Evolutionary conservation across 1,140 invertebrate genomes (phyloP).

Genomic region (Gryon sp.): DNA sequence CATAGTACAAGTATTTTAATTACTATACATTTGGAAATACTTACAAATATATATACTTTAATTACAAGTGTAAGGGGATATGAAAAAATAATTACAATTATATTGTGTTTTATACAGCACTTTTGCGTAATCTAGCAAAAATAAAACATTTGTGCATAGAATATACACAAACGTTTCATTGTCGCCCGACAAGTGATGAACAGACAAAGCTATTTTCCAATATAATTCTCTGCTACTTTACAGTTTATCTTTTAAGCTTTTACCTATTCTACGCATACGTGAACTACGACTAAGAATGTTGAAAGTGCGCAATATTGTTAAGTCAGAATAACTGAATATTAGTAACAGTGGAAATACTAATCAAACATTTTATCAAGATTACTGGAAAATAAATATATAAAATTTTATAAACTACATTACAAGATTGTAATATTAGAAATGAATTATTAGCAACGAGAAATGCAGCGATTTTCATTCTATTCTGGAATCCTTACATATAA

Average conservation of each 20-base stretch:
- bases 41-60: too few species aligned
- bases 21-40: too few species aligned
- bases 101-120: too few species aligned
- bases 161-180: constrained; percentile 68
- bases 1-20: too few species aligned
- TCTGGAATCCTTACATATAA: constrained; percentile 1
- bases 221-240: constrained; percentile 67
- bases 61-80: too few species aligned
- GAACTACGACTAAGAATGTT: constrained; percentile 20
- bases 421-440: too few species aligned
- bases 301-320: constrained; percentile 23
- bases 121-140: too few species aligned
- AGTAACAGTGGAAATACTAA: constrained; percentile 6
- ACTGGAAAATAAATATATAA: constrained; percentile 11
- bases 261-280: constrained; percentile 41
- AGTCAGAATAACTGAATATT: constrained; percentile 33
- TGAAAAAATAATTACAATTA: too few species aligned
- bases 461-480: background rate
- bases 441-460: constrained; percentile 17
- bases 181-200: constrained; percentile 68
- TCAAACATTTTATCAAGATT: background rate
- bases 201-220: constrained; percentile 69
- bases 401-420: too few species aligned
- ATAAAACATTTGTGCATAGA: constrained; percentile 70
- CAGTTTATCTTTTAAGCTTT: constrained; percentile 53